Percentiles rank a stretch among this genome's conserved stretches.
phyloP scores from a whole-genome alignment of 2,888 invertebrate genomes.

The Cotesia congregata region DNA sequence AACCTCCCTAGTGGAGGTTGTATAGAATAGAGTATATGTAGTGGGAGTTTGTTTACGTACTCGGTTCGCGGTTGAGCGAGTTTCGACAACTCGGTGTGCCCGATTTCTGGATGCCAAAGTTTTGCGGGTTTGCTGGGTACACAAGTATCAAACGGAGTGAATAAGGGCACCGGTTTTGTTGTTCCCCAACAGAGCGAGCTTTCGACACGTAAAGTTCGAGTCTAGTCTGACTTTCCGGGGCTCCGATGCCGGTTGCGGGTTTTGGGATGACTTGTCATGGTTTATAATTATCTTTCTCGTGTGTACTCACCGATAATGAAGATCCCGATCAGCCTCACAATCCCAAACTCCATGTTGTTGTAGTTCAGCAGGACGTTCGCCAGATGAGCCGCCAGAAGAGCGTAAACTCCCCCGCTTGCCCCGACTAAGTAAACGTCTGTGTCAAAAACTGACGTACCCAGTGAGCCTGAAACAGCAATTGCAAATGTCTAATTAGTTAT shows the following conservation, averaged over 20 bases:
- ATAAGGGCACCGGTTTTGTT: not conserved
- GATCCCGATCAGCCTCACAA: slow-evolving; percentile 89
- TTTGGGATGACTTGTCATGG: not conserved
- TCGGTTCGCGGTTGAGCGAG: slow-evolving; percentile 26
- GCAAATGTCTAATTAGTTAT: slow-evolving; percentile 25
- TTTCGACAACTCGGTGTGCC: slow-evolving; percentile 29
- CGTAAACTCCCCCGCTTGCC: slow-evolving; percentile 97
- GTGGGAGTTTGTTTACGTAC: slow-evolving; percentile 28
- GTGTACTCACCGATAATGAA: slow-evolving; percentile 85
- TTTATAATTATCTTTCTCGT: slow-evolving; percentile 10
- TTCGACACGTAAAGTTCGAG: not conserved
- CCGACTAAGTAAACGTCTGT: slow-evolving; percentile 95
- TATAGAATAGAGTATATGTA: not conserved
- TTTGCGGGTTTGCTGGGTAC: slow-evolving; percentile 18
- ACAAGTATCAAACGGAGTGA: not conserved
- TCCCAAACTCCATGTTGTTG: slow-evolving; percentile 95
- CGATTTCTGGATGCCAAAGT: slow-evolving; percentile 32
- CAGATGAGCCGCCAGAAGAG: slow-evolving; percentile 93
- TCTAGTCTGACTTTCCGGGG: too few relatives aligned
- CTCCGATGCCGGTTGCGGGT: too few relatives aligned
- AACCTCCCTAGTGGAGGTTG: not conserved
- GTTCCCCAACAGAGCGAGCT: not conserved
- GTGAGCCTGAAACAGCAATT: slow-evolving; percentile 70
- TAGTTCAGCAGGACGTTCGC: slow-evolving; percentile 96
- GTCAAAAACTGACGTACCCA: slow-evolving; percentile 93